Percentiles rank a stretch among this genome's conserved stretches.
These are phyloP conservation scores for Xanthorhoe designata DNA, from an alignment of 2,888 invertebrate genomes.

Conservation along the genomic window DNA sequence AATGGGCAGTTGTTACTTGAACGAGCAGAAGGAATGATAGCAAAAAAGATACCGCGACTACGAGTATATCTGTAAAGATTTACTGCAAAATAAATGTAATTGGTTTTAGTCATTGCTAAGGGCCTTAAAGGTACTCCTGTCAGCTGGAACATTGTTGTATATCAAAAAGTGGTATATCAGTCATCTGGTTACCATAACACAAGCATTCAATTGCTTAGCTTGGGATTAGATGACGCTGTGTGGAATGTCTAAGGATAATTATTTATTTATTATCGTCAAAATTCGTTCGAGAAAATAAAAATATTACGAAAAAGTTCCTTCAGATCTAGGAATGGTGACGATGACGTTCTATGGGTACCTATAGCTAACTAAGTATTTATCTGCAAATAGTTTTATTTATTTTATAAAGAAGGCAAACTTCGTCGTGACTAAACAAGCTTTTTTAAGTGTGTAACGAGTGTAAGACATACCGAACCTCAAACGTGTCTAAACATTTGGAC, in stretches of 20 bases:
- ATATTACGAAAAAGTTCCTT: too few species aligned
- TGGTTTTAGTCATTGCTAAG: not conserved
- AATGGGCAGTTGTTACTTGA: constrained; percentile 38
- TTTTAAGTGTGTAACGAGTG: not conserved
- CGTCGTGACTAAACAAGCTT: not conserved
- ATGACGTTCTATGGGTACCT: not conserved
- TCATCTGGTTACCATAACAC: too few species aligned
- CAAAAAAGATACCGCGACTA: constrained; percentile 1
- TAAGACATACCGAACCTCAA: not conserved
- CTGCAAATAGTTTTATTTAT: not conserved
- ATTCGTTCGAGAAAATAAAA: too few species aligned
- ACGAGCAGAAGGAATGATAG: constrained; percentile 7
- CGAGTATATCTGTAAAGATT: not conserved
- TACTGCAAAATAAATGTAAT: not conserved
- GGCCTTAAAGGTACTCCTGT: not conserved
- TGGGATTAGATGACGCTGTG: too few species aligned
- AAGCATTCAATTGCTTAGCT: too few species aligned
- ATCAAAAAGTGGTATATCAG: too few species aligned
- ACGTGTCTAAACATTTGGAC: not conserved
- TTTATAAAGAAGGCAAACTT: not conserved
- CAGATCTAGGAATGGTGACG: too few species aligned
- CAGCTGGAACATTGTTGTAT: not conserved
- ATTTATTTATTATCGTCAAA: too few species aligned
- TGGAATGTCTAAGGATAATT: too few species aligned
- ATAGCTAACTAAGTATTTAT: not conserved